phyloP scores from a whole-genome alignment of 2,113 vertebrate genomes.

The Galbula dea region DNA sequence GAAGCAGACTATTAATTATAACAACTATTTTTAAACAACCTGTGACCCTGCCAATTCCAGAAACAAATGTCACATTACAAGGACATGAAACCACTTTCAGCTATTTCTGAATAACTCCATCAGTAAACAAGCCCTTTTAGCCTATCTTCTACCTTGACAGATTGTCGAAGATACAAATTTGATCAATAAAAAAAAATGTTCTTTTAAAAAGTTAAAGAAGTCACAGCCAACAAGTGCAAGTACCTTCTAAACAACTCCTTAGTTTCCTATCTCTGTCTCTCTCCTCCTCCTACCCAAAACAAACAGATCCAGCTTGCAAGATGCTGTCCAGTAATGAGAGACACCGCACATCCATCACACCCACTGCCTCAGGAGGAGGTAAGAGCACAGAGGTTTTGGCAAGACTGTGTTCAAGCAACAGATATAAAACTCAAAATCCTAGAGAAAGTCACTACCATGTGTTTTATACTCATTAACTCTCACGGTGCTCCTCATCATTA shows the following conservation, averaged over 20 bases:
- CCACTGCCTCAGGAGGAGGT: neutral
- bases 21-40: neutral
- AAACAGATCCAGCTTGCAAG: neutral
- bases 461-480: neutral
- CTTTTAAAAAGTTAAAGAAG: slow-evolving; percentile 13
- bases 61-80: neutral
- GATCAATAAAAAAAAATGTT: slow-evolving; percentile 23
- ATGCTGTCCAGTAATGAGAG: neutral
- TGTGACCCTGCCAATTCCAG: neutral
- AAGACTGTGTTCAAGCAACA: neutral
- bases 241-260: neutral
- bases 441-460: neutral
- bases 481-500: neutral
- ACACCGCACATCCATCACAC: neutral
- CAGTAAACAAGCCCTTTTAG: slow-evolving; percentile 19
- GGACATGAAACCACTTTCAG: neutral
- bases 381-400: neutral
- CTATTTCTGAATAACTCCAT: neutral
- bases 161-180: neutral
- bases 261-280: neutral
- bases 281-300: neutral
- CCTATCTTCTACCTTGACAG: neutral
- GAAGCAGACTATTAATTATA: neutral
- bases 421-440: neutral
- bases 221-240: neutral